These are phyloP conservation scores for Typhlichthys subterraneus DNA, from an alignment of 2,797 vertebrate species.

Conservation along the genomic window DNA sequence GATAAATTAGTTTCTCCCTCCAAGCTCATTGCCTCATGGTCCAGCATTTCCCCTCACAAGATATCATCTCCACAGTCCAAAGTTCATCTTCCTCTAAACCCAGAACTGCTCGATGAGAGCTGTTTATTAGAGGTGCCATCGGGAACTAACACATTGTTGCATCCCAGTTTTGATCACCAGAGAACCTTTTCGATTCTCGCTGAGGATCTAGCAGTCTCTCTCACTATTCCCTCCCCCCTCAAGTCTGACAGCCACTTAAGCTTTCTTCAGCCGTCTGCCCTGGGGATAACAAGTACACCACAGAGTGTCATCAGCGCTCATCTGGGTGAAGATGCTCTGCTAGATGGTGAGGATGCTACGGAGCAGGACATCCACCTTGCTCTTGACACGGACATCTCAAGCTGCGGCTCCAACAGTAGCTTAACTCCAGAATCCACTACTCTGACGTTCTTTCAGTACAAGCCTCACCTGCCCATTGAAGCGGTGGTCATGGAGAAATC, in stretches of 20 bases:
- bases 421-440: conserved; percentile 55
- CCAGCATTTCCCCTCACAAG: conserved; percentile 82
- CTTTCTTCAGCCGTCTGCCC: conserved; percentile 85
- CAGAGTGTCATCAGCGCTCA: conserved; percentile 89
- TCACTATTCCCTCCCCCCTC: conserved; percentile 94
- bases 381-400: conserved; percentile 94
- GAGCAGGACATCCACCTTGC: conserved; percentile 95
- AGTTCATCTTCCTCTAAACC: conserved; percentile 79
- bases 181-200: conserved; percentile 86
- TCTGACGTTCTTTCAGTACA: conserved; percentile 80
- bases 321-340: conserved; percentile 88
- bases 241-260: conserved; percentile 96
- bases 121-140: conserved; percentile 91
- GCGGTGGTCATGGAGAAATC: conserved; percentile 96
- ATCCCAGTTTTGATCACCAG: conserved; percentile 43
- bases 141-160: conserved; percentile 63
- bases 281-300: conserved; percentile 73
- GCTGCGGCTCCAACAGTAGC: conserved; percentile 82
- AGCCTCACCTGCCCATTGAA: conserved; percentile 90
- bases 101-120: conserved; percentile 91
- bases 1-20: conserved; percentile 78
- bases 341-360: conserved; percentile 90
- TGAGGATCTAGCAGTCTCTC: conserved; percentile 95
- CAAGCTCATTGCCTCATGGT: conserved; percentile 78
- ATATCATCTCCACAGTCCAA: conserved; percentile 69